Evolutionary conservation across 2,888 invertebrate genomes (phyloP).

Genomic region (Andrena dorsata): DNA sequence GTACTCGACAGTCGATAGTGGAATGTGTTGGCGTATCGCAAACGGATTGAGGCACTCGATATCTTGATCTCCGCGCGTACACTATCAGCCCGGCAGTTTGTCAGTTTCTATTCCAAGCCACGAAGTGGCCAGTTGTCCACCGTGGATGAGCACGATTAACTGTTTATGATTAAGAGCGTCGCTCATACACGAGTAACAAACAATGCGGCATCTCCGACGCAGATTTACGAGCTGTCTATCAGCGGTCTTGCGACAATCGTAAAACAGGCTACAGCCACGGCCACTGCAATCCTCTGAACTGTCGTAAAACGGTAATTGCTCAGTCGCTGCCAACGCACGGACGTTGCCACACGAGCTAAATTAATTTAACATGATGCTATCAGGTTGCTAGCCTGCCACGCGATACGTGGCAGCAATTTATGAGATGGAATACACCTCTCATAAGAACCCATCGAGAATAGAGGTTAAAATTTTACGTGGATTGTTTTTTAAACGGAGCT

Average conservation of each 20-base stretch:
- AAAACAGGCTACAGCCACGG: constrained; percentile 20
- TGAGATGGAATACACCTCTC: too few relatives aligned
- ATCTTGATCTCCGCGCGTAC: constrained; percentile 12
- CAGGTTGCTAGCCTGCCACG: neutral
- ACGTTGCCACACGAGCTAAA: constrained; percentile 1
- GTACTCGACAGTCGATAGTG: neutral
- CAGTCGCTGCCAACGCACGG: neutral
- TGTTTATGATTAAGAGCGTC: constrained; percentile 47
- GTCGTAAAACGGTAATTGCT: constrained; percentile 56
- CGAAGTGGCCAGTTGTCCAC: neutral
- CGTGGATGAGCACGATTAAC: constrained; percentile 50
- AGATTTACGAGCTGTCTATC: constrained; percentile 60
- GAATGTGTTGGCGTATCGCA: neutral
- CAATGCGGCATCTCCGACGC: constrained; percentile 18
- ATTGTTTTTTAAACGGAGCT: too few relatives aligned
- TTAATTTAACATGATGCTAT: constrained; percentile 9
- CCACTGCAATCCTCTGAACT: constrained; percentile 26
- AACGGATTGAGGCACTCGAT: constrained; percentile 1
- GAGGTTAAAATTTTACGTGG: too few relatives aligned
- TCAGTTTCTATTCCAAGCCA: constrained; percentile 5
- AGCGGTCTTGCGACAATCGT: constrained; percentile 54
- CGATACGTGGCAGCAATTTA: neutral
- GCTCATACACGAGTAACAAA: constrained; percentile 18
- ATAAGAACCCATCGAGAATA: too few relatives aligned
- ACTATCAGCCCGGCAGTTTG: constrained; percentile 3